phyloP scores from a whole-genome alignment of 2,797 vertebrate genomes.

The Huso huso region DNA sequence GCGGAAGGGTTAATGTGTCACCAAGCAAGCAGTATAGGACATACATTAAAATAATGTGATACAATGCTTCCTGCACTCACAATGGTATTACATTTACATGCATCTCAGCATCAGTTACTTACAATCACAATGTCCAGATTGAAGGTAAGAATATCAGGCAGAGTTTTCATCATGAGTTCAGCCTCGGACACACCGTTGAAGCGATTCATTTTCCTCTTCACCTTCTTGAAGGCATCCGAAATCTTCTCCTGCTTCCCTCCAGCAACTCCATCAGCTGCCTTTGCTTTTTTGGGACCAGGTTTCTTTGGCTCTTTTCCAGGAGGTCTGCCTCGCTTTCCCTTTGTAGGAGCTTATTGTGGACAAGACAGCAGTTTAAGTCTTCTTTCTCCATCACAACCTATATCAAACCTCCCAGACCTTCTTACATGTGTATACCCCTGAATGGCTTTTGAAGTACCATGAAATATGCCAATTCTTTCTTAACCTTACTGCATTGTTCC shows the following conservation, averaged over 20 bases:
- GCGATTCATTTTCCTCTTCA: conserved; percentile 85
- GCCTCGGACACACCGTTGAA: conserved; percentile 91
- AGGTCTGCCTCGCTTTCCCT: conserved; percentile 73
- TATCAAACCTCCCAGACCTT: no score
- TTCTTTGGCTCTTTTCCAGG: conserved; percentile 38
- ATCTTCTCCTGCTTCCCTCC: conserved; percentile 60
- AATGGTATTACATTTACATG: neutral
- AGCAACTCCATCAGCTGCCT: conserved; percentile 34
- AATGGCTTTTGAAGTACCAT: no score
- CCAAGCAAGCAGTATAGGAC: no score
- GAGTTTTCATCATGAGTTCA: conserved; percentile 86
- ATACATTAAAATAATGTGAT: no score
- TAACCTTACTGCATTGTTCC: no score
- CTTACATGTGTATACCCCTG: no score
- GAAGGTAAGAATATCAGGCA: conserved; percentile 88
- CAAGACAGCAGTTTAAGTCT: neutral
- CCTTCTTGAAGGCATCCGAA: conserved; percentile 72
- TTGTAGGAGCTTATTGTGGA: conserved; percentile 56
- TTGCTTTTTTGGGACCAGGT: conserved; percentile 43
- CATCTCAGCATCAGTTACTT: conserved; percentile 44
- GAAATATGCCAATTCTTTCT: no score
- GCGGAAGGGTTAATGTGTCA: no score
- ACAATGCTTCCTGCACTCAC: neutral
- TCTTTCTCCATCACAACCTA: no score
- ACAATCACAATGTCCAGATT: conserved; percentile 95